Conservation (phyloP, 1,140 invertebrate genomes). For the Euura saliciscinereae region DNA sequence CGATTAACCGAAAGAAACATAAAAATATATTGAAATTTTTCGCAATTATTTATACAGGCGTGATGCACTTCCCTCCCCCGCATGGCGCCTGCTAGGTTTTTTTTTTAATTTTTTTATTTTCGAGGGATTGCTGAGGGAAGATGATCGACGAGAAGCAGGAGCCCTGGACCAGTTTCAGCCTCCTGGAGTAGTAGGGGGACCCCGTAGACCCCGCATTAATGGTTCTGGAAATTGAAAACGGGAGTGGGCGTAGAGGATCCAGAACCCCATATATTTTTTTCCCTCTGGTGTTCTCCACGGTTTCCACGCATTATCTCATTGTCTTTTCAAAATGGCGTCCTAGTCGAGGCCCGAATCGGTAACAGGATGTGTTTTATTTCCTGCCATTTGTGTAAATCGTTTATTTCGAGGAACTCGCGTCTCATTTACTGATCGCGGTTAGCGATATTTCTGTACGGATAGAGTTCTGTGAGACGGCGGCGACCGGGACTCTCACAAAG, state of each 20-base stretch:
- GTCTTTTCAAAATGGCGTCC: too few relatives aligned
- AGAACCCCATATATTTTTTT: too few relatives aligned
- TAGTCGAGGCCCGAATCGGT: too few relatives aligned
- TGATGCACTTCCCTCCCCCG: not conserved
- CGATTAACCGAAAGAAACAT: too few relatives aligned
- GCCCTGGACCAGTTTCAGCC: not conserved
- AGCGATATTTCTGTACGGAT: not conserved
- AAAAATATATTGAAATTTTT: too few relatives aligned
- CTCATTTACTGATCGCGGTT: not conserved
- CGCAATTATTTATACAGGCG: not conserved
- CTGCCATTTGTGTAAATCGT: too few relatives aligned
- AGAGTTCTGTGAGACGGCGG: constrained; percentile 30
- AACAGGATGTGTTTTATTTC: too few relatives aligned
- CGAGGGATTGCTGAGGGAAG: not conserved
- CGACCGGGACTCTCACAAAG: constrained; percentile 44
- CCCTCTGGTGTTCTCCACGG: too few relatives aligned
- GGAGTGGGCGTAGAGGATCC: not conserved
- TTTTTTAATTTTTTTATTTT: not conserved
- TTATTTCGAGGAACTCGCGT: not conserved
- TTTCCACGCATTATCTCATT: too few relatives aligned
- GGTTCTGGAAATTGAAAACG: not conserved
- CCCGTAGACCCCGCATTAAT: not conserved
- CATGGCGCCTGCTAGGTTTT: not conserved
- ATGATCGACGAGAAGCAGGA: not conserved
- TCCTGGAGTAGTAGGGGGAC: not conserved